A percentile compares a stretch with the other conserved stretches of the same genome.
phyloP scores from a whole-genome alignment of 2,888 invertebrate genomes.

The Euclidia mi region DNA sequence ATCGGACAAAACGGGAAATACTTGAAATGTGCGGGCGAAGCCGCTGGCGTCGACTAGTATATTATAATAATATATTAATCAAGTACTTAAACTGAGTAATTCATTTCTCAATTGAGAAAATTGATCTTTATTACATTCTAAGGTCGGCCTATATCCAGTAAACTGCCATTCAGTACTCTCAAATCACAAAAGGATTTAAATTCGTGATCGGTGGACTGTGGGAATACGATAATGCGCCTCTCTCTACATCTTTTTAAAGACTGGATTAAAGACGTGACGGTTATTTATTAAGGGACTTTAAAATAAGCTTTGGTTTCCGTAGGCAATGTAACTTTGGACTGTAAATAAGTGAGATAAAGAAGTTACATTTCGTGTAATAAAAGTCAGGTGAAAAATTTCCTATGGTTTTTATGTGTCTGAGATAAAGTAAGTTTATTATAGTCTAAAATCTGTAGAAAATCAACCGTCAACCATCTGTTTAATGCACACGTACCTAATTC shows the following conservation, averaged over 20 bases:
- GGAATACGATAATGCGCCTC: neutral
- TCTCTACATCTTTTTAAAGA: neutral
- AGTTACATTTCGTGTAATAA: too few relatives aligned
- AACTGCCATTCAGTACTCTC: neutral
- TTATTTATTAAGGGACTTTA: constrained; percentile 1
- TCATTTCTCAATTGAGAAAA: neutral
- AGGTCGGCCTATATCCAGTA: neutral
- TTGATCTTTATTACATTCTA: neutral
- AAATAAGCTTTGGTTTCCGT: neutral
- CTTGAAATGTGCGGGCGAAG: too few relatives aligned
- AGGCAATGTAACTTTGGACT: neutral
- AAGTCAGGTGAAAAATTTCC: too few relatives aligned
- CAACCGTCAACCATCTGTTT: too few relatives aligned
- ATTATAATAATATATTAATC: too few relatives aligned
- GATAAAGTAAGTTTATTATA: too few relatives aligned
- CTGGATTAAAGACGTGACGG: constrained; percentile 4
- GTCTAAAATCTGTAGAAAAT: too few relatives aligned
- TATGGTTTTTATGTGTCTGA: too few relatives aligned
- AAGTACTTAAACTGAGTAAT: too few relatives aligned
- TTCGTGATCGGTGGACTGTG: neutral
- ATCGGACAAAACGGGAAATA: too few relatives aligned
- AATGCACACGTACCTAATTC: too few relatives aligned
- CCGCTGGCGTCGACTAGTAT: too few relatives aligned
- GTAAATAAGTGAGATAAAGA: neutral
- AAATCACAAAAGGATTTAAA: constrained; percentile 3